A percentile compares a stretch with the other conserved stretches of the same genome.
Evolutionary conservation across 2,113 vertebrate genomes (phyloP).

Genomic region (Pelobates fuscus): DNA sequence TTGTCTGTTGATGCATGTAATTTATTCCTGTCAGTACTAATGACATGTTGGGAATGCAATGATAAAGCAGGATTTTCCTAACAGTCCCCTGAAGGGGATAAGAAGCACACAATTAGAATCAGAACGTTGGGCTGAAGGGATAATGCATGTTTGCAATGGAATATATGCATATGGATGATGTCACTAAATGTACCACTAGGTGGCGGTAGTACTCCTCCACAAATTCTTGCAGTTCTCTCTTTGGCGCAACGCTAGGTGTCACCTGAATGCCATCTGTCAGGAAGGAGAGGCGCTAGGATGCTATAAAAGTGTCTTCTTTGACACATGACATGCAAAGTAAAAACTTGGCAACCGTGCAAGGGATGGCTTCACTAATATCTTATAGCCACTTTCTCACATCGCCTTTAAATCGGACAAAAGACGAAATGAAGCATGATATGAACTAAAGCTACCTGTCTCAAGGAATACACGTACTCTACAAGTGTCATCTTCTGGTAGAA

Average conservation of each 20-base stretch:
- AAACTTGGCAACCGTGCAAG: slow-evolving; percentile 37
- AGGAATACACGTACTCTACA: background rate
- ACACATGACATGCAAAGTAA: slow-evolving; percentile 54
- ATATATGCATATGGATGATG: background rate
- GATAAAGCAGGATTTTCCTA: too few relatives aligned
- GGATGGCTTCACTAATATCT: slow-evolving; percentile 49
- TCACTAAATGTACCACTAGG: slow-evolving; percentile 10
- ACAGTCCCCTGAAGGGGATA: too few relatives aligned
- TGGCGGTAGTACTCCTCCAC: background rate
- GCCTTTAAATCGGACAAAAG: background rate
- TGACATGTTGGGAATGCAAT: too few relatives aligned
- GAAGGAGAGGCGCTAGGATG: slow-evolving; percentile 63
- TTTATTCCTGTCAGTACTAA: too few relatives aligned
- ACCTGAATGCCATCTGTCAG: slow-evolving; percentile 52
- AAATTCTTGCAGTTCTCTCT: background rate
- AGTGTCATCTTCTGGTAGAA: background rate
- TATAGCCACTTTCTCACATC: background rate
- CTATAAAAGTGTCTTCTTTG: slow-evolving; percentile 58
- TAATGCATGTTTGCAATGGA: too few relatives aligned
- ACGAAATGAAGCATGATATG: slow-evolving; percentile 15
- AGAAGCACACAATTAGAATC: too few relatives aligned
- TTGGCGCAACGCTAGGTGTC: slow-evolving; percentile 62
- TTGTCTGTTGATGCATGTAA: too few relatives aligned
- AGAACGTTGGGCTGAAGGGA: too few relatives aligned
- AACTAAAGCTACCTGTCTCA: background rate